A percentile compares a stretch with the other conserved stretches of the same genome.
Evolutionary conservation across 2,888 invertebrate species (phyloP).

Genomic region (Hybos culiciformis): DNA sequence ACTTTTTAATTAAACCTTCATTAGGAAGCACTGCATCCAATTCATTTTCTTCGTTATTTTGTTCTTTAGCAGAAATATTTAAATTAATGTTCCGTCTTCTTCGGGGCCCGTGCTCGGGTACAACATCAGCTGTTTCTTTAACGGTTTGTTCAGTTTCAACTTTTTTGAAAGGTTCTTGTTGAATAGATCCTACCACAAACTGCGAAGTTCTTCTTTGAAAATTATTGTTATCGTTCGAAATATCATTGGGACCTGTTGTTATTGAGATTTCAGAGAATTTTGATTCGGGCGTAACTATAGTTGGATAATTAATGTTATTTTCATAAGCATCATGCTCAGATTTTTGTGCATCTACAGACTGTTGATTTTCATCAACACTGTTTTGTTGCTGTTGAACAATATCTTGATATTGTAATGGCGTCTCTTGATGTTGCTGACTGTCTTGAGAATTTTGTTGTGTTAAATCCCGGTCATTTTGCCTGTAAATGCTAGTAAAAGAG

Average conservation of each 20-base stretch:
- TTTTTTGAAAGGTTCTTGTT: background rate
- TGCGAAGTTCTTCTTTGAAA: slow-evolving; percentile 33
- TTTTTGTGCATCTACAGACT: background rate
- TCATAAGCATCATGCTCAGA: background rate
- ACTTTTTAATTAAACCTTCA: no score
- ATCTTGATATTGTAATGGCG: slow-evolving; percentile 2
- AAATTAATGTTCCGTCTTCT: slow-evolving; percentile 33
- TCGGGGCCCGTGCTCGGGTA: slow-evolving; percentile 52
- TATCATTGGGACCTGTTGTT: slow-evolving; percentile 2
- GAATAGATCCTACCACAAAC: slow-evolving; percentile 48
- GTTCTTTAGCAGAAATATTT: background rate
- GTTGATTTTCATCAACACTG: background rate
- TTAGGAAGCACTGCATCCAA: slow-evolving; percentile 31
- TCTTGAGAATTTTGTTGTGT: background rate
- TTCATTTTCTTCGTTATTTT: slow-evolving; percentile 36
- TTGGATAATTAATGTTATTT: background rate
- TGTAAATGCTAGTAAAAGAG: background rate
- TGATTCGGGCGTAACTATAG: slow-evolving; percentile 7
- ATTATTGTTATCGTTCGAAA: slow-evolving; percentile 8
- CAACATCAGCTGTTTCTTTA: slow-evolving; percentile 42
- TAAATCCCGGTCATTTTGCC: no score
- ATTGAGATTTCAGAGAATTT: background rate
- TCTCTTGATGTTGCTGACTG: slow-evolving; percentile 2
- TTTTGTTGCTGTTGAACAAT: slow-evolving; percentile 1
- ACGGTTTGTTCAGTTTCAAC: slow-evolving; percentile 5